Conservation (phyloP, 2,113 vertebrate genomes). For the Peromyscus californicus region DNA sequence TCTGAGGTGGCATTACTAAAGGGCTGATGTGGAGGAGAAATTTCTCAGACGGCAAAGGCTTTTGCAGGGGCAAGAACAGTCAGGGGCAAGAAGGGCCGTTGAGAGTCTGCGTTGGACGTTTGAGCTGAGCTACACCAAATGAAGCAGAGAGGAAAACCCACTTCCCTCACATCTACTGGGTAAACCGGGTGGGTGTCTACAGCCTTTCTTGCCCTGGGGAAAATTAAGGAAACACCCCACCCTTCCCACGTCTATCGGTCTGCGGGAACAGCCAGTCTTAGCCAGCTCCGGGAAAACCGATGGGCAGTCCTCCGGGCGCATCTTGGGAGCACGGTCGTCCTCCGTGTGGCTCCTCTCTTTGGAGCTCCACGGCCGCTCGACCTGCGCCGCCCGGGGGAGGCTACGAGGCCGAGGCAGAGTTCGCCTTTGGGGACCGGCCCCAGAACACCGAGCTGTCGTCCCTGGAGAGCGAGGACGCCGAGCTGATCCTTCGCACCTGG, state of each 20-base stretch:
- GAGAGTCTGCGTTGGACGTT: neutral
- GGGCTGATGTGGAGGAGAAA: neutral
- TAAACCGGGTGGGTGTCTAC: no score
- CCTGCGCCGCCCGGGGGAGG: neutral
- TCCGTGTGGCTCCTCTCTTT: neutral
- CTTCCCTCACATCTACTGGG: neutral
- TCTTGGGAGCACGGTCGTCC: no score
- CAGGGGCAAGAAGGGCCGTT: neutral
- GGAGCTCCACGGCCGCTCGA: neutral
- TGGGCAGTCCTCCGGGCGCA: neutral
- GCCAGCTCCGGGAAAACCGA: neutral
- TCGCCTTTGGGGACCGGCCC: neutral
- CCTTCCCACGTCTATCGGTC: no score
- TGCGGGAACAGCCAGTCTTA: neutral
- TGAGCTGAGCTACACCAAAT: rapidly evolving
- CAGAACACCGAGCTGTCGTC: conserved; percentile 53
- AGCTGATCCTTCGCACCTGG: conserved; percentile 49
- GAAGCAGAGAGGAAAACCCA: neutral
- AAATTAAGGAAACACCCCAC: no score
- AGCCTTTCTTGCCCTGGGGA: neutral
- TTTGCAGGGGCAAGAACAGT: neutral
- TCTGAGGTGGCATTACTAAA: neutral
- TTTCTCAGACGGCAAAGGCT: neutral
- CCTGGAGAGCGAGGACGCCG: conserved; percentile 55
- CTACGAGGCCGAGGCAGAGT: neutral